These are phyloP conservation scores for Phrynosoma platyrhinos DNA, from an alignment of 2,113 vertebrate species.

Conservation along the genomic window DNA sequence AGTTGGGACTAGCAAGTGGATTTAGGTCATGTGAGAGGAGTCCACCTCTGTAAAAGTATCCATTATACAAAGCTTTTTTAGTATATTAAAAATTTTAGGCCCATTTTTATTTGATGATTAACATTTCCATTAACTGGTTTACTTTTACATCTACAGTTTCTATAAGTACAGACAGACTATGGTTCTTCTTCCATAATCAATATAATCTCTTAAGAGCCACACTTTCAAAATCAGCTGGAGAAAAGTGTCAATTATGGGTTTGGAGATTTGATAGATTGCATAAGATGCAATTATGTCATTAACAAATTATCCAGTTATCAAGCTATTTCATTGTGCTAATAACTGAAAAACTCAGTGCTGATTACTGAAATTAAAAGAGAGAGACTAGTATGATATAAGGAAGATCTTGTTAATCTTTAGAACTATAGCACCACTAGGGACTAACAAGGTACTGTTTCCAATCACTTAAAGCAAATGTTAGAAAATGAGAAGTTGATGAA, in stretches of 20 bases:
- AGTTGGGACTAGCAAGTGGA: too few relatives aligned
- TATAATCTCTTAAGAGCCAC: conserved; percentile 55
- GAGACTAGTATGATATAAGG: conserved; percentile 34
- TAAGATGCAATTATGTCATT: conserved; percentile 75
- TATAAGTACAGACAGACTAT: conserved; percentile 27
- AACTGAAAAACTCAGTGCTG: conserved; percentile 41
- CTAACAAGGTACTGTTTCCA: conserved; percentile 40
- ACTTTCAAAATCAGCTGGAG: conserved; percentile 60
- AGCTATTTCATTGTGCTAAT: conserved; percentile 60
- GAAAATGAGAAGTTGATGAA: conserved; percentile 20
- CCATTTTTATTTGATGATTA: conserved; percentile 12
- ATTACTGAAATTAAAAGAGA: conserved; percentile 54
- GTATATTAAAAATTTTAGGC: background rate
- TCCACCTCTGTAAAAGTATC: too few relatives aligned
- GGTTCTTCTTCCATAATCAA: conserved; percentile 59
- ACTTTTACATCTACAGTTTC: conserved; percentile 23
- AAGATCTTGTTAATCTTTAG: conserved; percentile 54
- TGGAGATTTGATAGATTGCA: conserved; percentile 62
- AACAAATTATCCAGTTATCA: conserved; percentile 73
- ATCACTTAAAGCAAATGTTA: conserved; percentile 9
- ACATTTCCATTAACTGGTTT: conserved; percentile 12
- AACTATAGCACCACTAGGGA: conserved; percentile 16
- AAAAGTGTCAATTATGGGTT: conserved; percentile 67
- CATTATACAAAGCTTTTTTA: background rate
- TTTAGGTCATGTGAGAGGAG: too few relatives aligned